Conservation (phyloP, 2,113 vertebrate genomes). For the Lontra canadensis region DNA sequence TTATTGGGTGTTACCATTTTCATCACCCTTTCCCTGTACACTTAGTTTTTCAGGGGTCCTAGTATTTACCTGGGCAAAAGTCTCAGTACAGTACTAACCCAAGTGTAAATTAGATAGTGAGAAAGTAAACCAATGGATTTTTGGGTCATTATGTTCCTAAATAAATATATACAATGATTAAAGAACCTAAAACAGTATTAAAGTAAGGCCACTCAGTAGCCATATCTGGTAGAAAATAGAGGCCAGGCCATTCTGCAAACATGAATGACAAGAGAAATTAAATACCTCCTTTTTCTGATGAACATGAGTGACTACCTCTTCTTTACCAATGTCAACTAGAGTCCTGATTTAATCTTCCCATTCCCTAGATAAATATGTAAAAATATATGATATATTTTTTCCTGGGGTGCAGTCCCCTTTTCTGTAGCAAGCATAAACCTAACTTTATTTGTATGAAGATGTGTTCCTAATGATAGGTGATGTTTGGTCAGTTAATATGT, state of each 20-base stretch:
- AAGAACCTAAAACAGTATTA: background rate
- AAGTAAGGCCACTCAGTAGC: background rate
- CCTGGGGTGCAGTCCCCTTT: background rate
- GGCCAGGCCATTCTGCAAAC: background rate
- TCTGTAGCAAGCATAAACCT: background rate
- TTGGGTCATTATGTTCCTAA: background rate
- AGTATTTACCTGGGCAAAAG: background rate
- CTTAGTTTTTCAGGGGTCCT: background rate
- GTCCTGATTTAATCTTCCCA: background rate
- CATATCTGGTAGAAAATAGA: background rate
- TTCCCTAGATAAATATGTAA: background rate
- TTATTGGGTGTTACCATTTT: background rate
- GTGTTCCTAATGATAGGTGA: background rate
- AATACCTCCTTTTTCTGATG: background rate
- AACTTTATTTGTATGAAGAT: background rate
- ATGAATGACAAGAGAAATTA: background rate
- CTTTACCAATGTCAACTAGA: background rate
- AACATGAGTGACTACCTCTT: background rate
- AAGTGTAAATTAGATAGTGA: background rate
- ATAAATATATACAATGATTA: background rate
- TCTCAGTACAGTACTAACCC: background rate
- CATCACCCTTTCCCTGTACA: background rate
- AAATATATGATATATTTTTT: background rate
- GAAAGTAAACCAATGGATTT: background rate
- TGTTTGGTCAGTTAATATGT: background rate